Percentiles rank a stretch among this genome's conserved stretches.
These are phyloP conservation scores for Tipula lateralis DNA, from an alignment of 2,888 invertebrate species.

Conservation along the genomic window DNA sequence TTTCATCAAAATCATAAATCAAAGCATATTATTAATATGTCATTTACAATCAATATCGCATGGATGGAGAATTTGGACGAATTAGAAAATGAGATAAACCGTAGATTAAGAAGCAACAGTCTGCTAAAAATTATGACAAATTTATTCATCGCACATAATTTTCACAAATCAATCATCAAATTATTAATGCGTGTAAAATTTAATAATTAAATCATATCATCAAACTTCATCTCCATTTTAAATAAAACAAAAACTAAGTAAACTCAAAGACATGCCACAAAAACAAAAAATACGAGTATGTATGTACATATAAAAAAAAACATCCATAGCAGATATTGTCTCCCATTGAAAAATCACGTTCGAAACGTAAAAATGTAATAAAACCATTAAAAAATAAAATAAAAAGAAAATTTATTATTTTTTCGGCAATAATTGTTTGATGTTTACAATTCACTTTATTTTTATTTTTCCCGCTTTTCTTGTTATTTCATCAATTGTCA, in stretches of 20 bases:
- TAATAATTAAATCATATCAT: background rate
- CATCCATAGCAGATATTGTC: background rate
- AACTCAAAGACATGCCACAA: background rate
- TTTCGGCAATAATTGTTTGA: conserved; percentile 24
- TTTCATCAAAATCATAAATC: no score
- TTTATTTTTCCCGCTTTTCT: background rate
- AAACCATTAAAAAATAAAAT: conserved; percentile 1
- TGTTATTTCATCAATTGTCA: conserved; percentile 19
- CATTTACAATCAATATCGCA: no score
- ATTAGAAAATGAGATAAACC: background rate
- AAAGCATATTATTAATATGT: no score
- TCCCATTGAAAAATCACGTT: conserved; percentile 11
- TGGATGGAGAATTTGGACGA: no score
- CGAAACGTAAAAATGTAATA: conserved; percentile 11
- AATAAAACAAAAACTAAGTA: background rate
- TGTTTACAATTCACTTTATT: background rate
- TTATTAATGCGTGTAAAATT: background rate
- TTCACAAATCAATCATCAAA: background rate
- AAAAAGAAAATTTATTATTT: background rate
- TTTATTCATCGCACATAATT: background rate
- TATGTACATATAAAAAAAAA: background rate
- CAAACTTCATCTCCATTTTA: background rate
- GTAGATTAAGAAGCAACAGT: background rate
- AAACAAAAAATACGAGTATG: background rate
- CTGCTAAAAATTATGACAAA: background rate